Conservation (phyloP, 2,113 vertebrate species). For the Semnopithecus entellus region DNA sequence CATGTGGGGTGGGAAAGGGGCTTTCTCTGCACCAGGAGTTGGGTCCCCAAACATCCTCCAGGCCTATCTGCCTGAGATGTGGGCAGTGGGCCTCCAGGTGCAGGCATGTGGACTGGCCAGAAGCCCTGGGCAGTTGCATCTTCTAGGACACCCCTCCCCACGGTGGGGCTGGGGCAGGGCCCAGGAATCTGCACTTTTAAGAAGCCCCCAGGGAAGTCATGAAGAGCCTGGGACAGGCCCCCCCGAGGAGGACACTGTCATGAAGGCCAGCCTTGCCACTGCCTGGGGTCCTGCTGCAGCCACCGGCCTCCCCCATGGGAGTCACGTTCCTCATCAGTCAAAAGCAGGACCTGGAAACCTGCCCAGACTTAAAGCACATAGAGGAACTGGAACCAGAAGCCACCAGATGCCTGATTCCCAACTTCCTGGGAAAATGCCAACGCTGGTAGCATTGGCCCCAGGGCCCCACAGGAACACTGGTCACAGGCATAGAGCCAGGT, state of each 20-base stretch:
- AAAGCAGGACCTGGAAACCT: neutral
- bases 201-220: neutral
- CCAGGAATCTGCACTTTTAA: neutral
- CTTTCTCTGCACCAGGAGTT: neutral
- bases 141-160: neutral
- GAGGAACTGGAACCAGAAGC: neutral
- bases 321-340: fast-evolving
- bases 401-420: neutral
- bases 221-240: neutral
- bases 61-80: neutral
- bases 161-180: neutral
- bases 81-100: neutral
- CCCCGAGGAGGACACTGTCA: neutral
- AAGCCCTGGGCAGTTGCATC: neutral
- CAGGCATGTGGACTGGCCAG: neutral
- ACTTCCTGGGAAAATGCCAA: fast-evolving
- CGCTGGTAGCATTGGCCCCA: neutral
- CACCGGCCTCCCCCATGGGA: neutral
- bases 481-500: neutral
- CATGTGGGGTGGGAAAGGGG: fast-evolving
- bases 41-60: neutral
- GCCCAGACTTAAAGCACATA: fast-evolving
- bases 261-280: neutral
- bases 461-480: fast-evolving
- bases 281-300: fast-evolving